Base-by-base conservation (phyloP, 2,888 invertebrate genomes). In the Drosophila robusta region DNA sequence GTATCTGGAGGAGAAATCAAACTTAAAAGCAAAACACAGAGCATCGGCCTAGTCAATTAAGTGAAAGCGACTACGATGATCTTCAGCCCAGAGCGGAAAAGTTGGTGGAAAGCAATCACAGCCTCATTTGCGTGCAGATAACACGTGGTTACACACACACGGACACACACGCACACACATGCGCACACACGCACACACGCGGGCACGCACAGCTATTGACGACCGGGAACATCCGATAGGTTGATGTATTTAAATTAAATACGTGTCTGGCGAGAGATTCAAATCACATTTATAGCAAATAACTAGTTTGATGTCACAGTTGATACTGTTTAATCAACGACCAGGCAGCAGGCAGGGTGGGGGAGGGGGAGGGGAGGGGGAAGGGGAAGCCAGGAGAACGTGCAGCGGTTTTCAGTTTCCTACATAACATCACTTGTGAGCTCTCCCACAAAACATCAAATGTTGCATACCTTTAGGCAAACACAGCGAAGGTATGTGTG, bases 201-300 rank as follows among this genome's bases (percentile, higher is more conserved):
- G 47, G 18, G 39, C 49, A 62, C 34, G 24, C 49, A 63, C 24
- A 34, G 18, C 38, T 38, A 38, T 22, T 11, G 4, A 11, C 22
- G 45, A 34, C 34, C n/a, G 7, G n/a, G 7, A 11, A 42, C 52
- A 34, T 52, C 16, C 11, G 49, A 26, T 18, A 45, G 44, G 46
- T 41, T 60, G 55, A 70, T 42, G 58, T 63, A 66, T 70, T 77
- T 62, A 69, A 87, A 81, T 77, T 67, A 80, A 86, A 66, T 80
- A 80, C 87, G 84, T 82, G 80, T 77, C 70, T 41, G 60, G 12
- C 8, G 22, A 14, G 11, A 63, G 45, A 54, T 66, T 66, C 56
- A 66, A 60, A 56, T 66, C 39, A 49, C 52, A 52, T 66, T 54
- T 50, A 57, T 36, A 24, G 54, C 50, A 63, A 68, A 75, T 41